A percentile compares a stretch with the other conserved stretches of the same genome.
Conservation (phyloP, 2,113 vertebrate genomes). For the Mastomys natalensis region DNA sequence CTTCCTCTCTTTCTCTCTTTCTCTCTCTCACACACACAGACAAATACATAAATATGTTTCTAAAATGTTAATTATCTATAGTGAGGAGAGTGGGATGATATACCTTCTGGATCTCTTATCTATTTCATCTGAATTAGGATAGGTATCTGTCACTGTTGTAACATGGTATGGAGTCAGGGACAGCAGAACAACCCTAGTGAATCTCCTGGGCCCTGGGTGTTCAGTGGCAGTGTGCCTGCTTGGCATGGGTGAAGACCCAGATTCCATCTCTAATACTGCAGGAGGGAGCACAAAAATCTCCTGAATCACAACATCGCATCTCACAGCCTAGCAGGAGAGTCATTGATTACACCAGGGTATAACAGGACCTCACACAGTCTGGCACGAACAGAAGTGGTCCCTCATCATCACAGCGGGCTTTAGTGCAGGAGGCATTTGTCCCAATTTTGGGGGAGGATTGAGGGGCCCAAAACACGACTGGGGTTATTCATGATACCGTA, state of each 20-base stretch:
- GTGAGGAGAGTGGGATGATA: constrained; percentile 89
- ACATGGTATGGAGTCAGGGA: constrained; percentile 91
- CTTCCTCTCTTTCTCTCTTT: no score
- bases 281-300: not conserved
- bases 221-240: not conserved
- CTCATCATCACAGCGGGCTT: not conserved
- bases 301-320: not conserved
- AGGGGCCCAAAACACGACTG: not conserved
- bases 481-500: not conserved
- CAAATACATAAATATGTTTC: not conserved
- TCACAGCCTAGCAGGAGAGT: not conserved
- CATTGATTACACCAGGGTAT: not conserved
- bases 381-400: not conserved
- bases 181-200: constrained; percentile 53
- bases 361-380: not conserved
- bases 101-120: constrained; percentile 90
- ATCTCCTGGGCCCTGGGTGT: not conserved
- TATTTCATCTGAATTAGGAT: constrained; percentile 91
- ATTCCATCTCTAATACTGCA: not conserved
- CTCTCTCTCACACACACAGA: not conserved
- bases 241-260: not conserved
- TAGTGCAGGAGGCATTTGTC: not conserved
- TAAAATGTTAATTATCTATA: constrained; percentile 71
- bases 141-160: constrained; percentile 91
- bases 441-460: not conserved